Evolutionary conservation across 1,140 invertebrate genomes (phyloP), one percentile per base, ranked within the genome.

Genomic region (Solenopsis invicta): DNA sequence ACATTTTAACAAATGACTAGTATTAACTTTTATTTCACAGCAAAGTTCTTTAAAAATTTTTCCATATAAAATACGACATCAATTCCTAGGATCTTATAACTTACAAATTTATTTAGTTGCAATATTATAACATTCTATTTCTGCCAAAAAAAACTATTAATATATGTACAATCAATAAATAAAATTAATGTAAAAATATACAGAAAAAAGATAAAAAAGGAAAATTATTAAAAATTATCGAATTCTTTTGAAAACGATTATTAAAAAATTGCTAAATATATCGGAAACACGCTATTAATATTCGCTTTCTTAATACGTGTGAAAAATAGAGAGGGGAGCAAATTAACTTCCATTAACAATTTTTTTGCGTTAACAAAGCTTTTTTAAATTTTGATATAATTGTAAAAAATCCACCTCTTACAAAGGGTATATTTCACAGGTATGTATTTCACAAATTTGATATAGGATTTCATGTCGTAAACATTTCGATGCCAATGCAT

Each of bases 1-100:
- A 78, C 45, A 76, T 76, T 61, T n/a, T 61, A 41, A 64, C 48
- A 80, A 80, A 80, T 80, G 29, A 67, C 8, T 66, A n/a, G n/a
- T 34, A 62, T 78, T 78, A 66, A 67, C 62, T 67, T 80, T 67
- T 37, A 54, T 67, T 37, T 16, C 29, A 41, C 34, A 37, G 34
- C 4, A 29, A 80, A 67, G n/a, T 48, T 62, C 54, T 45, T n/a
- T n/a, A 77, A 77, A 41, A 48, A 77, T 48, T 16, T 48, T 77
- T 2, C 13, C 4, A n/a, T 59, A 29, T 37, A 48, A 37, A 21
- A 62, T 16, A 48, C 5, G 8, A 13, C 10, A 48, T 62, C 62
- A 48, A 48, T 29, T 48, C 24, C 0, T 18, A 45, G 48, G 8
- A 62, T 61, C 9, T 16, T 77, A 24, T 4, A 29, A 16, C 18